These are phyloP conservation scores for Lithophane ornitopus DNA, from an alignment of 2,888 invertebrate genomes.

Conservation along the genomic window DNA sequence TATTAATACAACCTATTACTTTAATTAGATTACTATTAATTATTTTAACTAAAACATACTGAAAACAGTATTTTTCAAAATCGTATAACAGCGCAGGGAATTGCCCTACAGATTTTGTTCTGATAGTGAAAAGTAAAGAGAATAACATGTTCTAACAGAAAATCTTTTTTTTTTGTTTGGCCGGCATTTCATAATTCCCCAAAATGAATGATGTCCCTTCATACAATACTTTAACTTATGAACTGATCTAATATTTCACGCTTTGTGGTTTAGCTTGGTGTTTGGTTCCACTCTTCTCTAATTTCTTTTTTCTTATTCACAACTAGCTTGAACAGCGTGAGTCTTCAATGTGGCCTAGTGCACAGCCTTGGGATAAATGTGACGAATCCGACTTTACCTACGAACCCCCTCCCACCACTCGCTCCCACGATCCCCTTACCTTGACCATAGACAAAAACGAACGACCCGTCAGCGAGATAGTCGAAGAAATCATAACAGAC, in stretches of 20 bases:
- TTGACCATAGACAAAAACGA: slow-evolving; percentile 64
- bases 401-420: slow-evolving; percentile 73
- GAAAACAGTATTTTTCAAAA: no score
- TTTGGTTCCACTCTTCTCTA: slow-evolving; percentile 69
- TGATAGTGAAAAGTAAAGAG: no score
- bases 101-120: no score
- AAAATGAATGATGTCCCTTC: no score
- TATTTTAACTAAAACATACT: no score
- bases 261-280: slow-evolving; percentile 39
- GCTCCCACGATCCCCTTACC: slow-evolving; percentile 60
- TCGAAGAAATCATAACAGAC: slow-evolving; percentile 79
- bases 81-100: no score
- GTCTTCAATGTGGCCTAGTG: slow-evolving; percentile 80
- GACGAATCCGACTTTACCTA: slow-evolving; percentile 82
- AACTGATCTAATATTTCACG: slow-evolving; percentile 7
- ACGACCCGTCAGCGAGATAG: slow-evolving; percentile 78
- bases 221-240: neutral
- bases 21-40: no score
- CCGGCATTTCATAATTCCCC: no score
- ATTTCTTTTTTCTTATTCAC: slow-evolving; percentile 75
- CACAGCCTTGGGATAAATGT: slow-evolving; percentile 83
- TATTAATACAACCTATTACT: no score
- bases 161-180: no score
- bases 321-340: slow-evolving; percentile 87
- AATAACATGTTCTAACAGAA: no score